A percentile compares a stretch with the other conserved stretches of the same genome.
phyloP scores from a whole-genome alignment of 2,113 vertebrate genomes.

The Circaetus cinerascens region DNA sequence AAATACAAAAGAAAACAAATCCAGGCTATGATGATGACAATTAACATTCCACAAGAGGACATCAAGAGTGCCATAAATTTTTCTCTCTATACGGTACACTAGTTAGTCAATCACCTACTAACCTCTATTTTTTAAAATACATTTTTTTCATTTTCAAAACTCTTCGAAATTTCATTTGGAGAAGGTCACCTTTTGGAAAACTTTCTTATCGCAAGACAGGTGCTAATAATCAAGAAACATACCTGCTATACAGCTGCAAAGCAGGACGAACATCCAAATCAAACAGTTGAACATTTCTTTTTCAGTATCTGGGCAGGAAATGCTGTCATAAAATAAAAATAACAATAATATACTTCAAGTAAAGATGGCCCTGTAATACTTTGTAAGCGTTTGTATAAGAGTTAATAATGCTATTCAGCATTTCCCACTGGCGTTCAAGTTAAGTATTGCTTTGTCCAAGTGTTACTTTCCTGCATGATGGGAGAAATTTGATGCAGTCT shows the following conservation, averaged over 20 bases:
- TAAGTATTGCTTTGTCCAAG: neutral
- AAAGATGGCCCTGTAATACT: neutral
- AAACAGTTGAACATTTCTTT: neutral
- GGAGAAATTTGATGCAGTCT: neutral
- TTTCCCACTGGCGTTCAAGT: neutral
- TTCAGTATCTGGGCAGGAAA: neutral
- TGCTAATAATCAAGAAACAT: neutral
- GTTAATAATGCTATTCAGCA: neutral
- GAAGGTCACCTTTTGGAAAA: neutral
- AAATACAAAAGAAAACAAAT: neutral
- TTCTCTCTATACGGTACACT: neutral
- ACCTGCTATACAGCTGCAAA: conserved; percentile 32
- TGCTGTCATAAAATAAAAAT: conserved; percentile 27
- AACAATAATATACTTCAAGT: neutral
- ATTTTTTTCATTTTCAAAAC: neutral
- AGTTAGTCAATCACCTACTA: neutral
- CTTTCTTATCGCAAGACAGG: neutral
- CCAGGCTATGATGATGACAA: neutral
- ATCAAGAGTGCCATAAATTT: neutral
- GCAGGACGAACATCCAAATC: neutral
- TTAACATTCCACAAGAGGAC: neutral
- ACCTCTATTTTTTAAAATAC: neutral
- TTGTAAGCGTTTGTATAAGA: neutral
- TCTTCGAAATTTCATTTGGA: neutral
- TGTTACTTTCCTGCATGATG: neutral